A percentile compares a stretch with the other conserved stretches of the same genome.
phyloP scores from a whole-genome alignment of 2,797 vertebrate species.

The Gymnoscopelus microlampas region DNA sequence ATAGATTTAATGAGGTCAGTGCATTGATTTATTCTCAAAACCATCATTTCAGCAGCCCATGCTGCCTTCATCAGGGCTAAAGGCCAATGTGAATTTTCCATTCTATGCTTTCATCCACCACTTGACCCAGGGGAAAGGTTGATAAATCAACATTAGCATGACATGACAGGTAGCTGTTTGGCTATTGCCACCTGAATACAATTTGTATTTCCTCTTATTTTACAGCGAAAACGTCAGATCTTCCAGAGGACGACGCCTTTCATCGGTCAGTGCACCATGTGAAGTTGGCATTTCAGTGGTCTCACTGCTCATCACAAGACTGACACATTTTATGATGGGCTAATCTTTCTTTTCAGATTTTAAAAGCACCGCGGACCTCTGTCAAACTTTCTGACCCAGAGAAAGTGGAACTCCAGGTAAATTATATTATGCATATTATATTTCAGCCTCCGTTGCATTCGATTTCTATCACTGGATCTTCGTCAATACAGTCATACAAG shows the following conservation, averaged over 20 bases:
- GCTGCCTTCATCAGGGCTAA: neutral
- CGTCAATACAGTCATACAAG: too few species aligned
- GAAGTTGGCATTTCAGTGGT: neutral
- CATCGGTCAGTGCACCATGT: slow-evolving; percentile 69
- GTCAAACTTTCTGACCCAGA: slow-evolving; percentile 50
- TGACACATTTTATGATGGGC: neutral
- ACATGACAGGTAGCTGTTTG: neutral
- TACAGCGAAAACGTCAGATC: slow-evolving; percentile 56
- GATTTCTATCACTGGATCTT: neutral
- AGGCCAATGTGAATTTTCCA: neutral
- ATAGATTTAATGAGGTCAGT: too few species aligned
- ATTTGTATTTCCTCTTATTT: slow-evolving; percentile 30
- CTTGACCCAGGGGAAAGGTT: too few species aligned
- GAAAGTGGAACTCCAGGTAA: slow-evolving; percentile 74
- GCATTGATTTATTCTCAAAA: too few species aligned
- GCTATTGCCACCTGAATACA: neutral
- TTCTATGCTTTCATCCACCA: neutral
- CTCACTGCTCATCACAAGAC: neutral
- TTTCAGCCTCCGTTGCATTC: neutral
- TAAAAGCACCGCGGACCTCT: slow-evolving; percentile 79
- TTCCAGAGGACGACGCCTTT: slow-evolving; percentile 67
- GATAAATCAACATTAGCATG: neutral
- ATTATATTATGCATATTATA: neutral
- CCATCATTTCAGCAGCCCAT: too few species aligned
- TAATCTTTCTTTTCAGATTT: slow-evolving; percentile 71